These are phyloP conservation scores for Thunnus maccoyii DNA, from an alignment of 2,113 vertebrate genomes.

Conservation along the genomic window DNA sequence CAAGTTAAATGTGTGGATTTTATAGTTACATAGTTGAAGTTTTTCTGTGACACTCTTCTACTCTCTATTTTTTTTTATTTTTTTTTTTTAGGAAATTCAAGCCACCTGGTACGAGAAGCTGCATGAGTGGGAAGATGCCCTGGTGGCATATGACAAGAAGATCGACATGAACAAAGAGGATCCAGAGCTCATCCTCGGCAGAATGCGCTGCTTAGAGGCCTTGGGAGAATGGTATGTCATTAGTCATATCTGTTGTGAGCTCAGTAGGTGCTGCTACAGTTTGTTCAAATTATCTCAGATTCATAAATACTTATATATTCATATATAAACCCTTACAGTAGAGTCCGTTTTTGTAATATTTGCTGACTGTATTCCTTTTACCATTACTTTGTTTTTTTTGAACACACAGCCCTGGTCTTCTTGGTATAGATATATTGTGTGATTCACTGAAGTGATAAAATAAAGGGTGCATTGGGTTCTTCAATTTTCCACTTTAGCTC, in stretches of 20 bases:
- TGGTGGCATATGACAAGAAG: slow-evolving; percentile 97
- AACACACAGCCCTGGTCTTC: neutral
- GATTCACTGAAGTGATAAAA: slow-evolving; percentile 19
- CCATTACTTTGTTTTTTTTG: neutral
- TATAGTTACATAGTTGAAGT: neutral
- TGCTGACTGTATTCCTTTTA: slow-evolving; percentile 9
- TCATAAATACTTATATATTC: neutral
- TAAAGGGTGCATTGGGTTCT: neutral
- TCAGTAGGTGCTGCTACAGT: neutral
- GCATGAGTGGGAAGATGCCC: slow-evolving; percentile 98
- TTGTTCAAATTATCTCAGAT: slow-evolving; percentile 6
- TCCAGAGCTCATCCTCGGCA: slow-evolving; percentile 95
- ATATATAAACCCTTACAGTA: neutral
- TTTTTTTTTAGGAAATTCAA: slow-evolving; percentile 92
- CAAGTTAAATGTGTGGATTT: neutral
- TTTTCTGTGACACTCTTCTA: neutral
- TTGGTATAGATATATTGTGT: neutral
- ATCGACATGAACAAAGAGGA: slow-evolving; percentile 98
- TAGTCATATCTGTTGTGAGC: neutral
- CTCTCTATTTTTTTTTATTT: neutral
- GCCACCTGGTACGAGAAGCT: slow-evolving; percentile 99
- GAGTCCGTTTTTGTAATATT: neutral
- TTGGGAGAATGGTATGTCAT: slow-evolving; percentile 96
- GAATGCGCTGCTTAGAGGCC: slow-evolving; percentile 98
- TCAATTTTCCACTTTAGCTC: slow-evolving; percentile 14